Evolutionary conservation across 2,888 invertebrate species (phyloP).

Genomic region (Amphipoea oculea): DNA sequence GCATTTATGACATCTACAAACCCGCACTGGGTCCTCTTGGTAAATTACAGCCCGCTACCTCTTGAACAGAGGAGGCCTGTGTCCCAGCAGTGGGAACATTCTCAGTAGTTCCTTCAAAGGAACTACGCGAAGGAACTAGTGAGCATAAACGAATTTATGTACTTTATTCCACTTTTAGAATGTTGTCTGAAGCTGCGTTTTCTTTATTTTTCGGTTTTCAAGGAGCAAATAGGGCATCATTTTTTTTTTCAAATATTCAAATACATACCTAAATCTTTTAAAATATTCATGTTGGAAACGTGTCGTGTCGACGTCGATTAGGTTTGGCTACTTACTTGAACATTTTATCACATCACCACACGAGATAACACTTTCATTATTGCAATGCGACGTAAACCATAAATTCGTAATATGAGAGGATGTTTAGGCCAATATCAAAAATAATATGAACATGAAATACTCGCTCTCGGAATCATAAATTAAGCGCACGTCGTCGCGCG

Average conservation of each 20-base stretch:
- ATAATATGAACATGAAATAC: slow-evolving; percentile 7
- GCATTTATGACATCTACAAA: too few species aligned
- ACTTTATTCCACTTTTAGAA: not conserved
- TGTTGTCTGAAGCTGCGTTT: not conserved
- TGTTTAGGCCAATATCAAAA: not conserved
- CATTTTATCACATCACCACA: not conserved
- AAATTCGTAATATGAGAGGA: not conserved
- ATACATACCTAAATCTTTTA: not conserved
- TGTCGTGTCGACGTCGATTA: not conserved
- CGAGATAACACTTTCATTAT: not conserved
- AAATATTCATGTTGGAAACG: not conserved
- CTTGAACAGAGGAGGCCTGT: too few species aligned
- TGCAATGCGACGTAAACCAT: not conserved
- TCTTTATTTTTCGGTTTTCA: not conserved
- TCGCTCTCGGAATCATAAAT: slow-evolving; percentile 27
- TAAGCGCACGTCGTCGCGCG: slow-evolving; percentile 41
- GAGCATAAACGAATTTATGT: too few species aligned
- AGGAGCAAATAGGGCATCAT: too few species aligned
- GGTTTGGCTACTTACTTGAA: not conserved
- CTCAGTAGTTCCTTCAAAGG: too few species aligned
- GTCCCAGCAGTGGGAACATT: too few species aligned
- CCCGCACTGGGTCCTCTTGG: too few species aligned
- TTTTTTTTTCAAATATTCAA: not conserved
- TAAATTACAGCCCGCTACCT: too few species aligned
- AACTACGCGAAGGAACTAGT: too few species aligned